These are phyloP conservation scores for Virgularia gustaviana DNA, from an alignment of 92 coral and sea anemone genomes.

Conservation along the genomic window DNA sequence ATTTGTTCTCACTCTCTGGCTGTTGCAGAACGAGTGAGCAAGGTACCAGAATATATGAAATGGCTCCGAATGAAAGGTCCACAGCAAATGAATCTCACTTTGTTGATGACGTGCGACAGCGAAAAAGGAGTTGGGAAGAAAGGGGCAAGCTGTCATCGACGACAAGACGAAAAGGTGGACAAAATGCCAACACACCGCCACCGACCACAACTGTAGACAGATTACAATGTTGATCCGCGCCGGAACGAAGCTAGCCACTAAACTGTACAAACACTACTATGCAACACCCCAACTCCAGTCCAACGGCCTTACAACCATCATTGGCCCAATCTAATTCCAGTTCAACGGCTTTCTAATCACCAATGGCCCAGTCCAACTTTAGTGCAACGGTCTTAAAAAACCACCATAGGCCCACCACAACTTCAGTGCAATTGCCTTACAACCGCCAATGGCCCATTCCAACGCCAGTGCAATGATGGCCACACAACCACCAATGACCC, in stretches of 20 bases:
- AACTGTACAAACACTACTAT: neutral
- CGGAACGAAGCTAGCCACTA: neutral
- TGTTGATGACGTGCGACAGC: neutral
- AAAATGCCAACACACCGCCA: neutral
- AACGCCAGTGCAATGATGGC: no score
- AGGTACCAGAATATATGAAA: neutral
- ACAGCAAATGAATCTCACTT: neutral
- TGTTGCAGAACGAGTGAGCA: neutral
- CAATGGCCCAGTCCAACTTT: no score
- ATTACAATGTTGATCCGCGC: neutral
- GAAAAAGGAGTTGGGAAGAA: neutral
- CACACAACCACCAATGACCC: no score
- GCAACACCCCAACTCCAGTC: neutral
- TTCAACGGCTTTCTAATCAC: no score
- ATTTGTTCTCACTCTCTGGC: conserved; percentile 1
- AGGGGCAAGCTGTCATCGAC: neutral
- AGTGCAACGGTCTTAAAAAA: no score
- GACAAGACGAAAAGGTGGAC: neutral
- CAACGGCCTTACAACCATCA: no score
- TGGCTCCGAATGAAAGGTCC: neutral
- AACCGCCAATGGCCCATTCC: no score
- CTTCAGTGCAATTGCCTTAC: no score
- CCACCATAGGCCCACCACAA: no score
- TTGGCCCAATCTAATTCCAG: no score
- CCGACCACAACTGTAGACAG: neutral